Percentiles rank a stretch among this genome's conserved stretches.
These are phyloP conservation scores for Vireo griseus DNA, from an alignment of 2,797 vertebrate genomes.

Conservation along the genomic window DNA sequence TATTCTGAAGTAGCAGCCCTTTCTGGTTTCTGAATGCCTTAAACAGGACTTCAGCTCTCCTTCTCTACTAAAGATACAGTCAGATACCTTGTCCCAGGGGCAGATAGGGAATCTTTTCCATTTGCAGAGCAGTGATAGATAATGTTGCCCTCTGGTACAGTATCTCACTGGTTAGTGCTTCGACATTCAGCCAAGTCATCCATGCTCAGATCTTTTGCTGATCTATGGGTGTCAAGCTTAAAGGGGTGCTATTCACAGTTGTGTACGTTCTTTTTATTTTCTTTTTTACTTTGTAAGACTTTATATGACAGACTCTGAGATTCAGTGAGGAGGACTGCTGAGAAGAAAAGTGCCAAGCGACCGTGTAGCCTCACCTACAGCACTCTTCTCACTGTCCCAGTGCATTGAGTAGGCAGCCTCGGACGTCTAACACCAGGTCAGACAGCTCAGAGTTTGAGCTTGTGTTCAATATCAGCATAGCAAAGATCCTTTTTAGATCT, in stretches of 20 bases:
- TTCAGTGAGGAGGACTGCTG: background rate
- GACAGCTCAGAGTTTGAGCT: background rate
- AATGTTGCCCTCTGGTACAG: background rate
- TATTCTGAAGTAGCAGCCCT: background rate
- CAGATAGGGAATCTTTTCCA: background rate
- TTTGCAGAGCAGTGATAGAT: background rate
- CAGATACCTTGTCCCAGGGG: background rate
- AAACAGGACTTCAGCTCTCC: background rate
- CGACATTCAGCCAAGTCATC: background rate
- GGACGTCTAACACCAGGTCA: background rate
- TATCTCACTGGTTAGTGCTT: background rate
- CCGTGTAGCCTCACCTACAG: background rate
- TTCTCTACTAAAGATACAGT: background rate
- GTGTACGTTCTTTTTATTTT: background rate
- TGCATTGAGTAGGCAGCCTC: accelerated
- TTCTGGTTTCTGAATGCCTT: background rate
- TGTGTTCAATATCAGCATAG: background rate
- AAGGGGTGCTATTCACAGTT: background rate
- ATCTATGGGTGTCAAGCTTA: background rate
- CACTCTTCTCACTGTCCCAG: background rate
- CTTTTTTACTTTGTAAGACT: background rate
- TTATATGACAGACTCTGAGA: background rate
- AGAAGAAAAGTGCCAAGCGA: background rate
- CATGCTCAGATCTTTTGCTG: background rate
- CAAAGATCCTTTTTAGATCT: background rate